Conservation (phyloP, 2,888 invertebrate genomes). For the Punctoribates punctum region DNA sequence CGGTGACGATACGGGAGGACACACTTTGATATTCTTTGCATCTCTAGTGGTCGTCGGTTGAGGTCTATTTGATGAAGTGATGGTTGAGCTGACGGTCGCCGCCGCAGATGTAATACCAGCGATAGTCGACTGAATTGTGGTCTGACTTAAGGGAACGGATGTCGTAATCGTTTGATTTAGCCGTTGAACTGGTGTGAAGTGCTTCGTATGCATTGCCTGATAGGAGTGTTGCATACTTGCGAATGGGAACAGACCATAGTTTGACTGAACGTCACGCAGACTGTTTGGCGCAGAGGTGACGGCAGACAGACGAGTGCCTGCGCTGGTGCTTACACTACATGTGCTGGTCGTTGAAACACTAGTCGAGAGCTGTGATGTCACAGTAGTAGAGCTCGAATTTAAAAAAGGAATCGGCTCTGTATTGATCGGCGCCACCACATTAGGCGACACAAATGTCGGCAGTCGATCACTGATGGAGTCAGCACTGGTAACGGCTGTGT, state of each 20-base stretch:
- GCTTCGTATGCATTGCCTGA: conserved; percentile 70
- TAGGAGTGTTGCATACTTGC: conserved; percentile 76
- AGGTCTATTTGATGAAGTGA: conserved; percentile 42
- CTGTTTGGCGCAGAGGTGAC: conserved; percentile 42
- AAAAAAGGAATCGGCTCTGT: conserved; percentile 61
- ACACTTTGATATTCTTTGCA: conserved; percentile 39
- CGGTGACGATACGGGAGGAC: conserved; percentile 45
- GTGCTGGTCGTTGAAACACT: conserved; percentile 46
- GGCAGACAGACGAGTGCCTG: conserved; percentile 41
- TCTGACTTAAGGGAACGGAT: conserved; percentile 21
- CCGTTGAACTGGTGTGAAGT: conserved; percentile 18
- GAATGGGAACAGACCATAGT: conserved; percentile 70
- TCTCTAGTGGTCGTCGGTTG: conserved; percentile 42
- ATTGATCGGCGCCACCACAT: conserved; percentile 63
- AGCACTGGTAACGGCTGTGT: not conserved
- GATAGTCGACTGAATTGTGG: not conserved
- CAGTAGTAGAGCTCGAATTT: not conserved
- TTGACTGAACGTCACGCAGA: conserved; percentile 55
- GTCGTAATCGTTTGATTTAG: conserved; percentile 5
- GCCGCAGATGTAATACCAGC: not conserved
- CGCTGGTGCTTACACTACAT: conserved; percentile 38
- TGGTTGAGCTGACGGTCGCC: conserved; percentile 41
- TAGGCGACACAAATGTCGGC: conserved; percentile 60
- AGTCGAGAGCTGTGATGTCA: conserved; percentile 8
- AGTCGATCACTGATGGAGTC: conserved; percentile 38